Conservation (phyloP, 2,113 vertebrate genomes). For the Gopherus evgoodei region DNA sequence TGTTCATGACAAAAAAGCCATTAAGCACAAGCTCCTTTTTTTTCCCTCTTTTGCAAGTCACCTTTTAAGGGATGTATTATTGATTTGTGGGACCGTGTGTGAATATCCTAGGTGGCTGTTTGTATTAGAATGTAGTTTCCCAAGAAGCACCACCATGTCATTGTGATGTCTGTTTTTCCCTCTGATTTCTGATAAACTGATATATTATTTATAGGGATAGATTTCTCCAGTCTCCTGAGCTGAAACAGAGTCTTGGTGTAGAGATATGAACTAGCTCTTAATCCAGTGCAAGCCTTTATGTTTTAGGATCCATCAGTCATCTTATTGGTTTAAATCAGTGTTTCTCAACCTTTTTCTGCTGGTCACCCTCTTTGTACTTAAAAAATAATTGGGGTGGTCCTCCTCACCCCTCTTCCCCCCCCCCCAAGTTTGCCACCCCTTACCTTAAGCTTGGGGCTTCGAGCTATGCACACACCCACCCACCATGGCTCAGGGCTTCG, state of each 20-base stretch:
- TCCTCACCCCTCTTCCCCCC: too few relatives aligned
- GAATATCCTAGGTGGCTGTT: constrained; percentile 15
- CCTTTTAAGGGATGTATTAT: constrained; percentile 53
- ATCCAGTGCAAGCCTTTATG: background rate
- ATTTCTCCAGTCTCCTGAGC: background rate
- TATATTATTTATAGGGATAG: background rate
- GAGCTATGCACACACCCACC: too few relatives aligned
- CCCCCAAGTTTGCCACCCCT: background rate
- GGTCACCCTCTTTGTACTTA: background rate
- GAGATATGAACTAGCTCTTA: background rate
- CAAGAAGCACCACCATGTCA: background rate
- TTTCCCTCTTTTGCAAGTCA: background rate
- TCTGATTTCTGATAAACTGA: background rate
- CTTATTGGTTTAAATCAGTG: background rate
- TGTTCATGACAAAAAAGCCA: background rate
- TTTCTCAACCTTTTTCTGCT: background rate
- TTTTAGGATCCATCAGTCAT: background rate
- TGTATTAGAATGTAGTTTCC: constrained; percentile 21
- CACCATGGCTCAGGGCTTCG: background rate
- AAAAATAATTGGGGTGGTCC: background rate
- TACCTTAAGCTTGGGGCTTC: too few relatives aligned
- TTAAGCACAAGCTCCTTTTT: background rate
- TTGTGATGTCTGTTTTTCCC: constrained; percentile 37
- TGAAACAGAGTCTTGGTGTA: background rate
- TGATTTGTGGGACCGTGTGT: constrained; percentile 18